Conservation (phyloP, 2,888 invertebrate genomes). For the Pheosia gnoma region DNA sequence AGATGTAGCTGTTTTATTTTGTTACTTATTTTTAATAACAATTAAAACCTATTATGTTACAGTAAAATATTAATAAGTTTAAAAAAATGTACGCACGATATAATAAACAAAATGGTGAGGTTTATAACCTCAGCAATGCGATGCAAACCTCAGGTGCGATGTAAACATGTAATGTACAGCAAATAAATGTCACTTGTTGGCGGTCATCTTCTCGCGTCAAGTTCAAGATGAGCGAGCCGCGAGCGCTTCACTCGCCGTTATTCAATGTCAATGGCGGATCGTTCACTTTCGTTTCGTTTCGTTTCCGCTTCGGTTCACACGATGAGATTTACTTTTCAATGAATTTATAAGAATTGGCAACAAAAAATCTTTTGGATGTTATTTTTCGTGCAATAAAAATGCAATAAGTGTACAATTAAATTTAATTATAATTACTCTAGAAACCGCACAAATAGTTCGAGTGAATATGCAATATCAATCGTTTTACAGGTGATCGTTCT, state of each 20-base stretch:
- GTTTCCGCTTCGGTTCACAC: slow-evolving; percentile 46
- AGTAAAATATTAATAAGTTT: no score
- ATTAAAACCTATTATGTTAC: no score
- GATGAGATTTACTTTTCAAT: slow-evolving; percentile 11
- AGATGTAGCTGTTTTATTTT: no score
- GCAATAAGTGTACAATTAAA: no score
- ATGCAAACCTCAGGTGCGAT: no score
- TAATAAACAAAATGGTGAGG: background rate
- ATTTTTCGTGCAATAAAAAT: no score
- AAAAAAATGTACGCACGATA: no score
- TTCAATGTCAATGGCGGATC: slow-evolving; percentile 72
- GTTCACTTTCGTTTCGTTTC: slow-evolving; percentile 65
- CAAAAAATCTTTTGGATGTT: slow-evolving; percentile 7
- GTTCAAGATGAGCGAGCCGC: slow-evolving; percentile 72
- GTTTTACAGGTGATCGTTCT: no score
- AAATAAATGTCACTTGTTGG: slow-evolving; percentile 55
- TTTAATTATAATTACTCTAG: no score
- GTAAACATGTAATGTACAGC: slow-evolving; percentile 29
- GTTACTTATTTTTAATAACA: no score
- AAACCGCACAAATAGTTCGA: no score
- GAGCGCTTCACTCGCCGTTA: slow-evolving; percentile 49
- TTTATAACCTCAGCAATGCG: slow-evolving; percentile 7
- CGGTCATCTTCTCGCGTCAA: slow-evolving; percentile 53
- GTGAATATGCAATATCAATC: no score
- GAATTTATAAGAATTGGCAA: background rate